Conservation (phyloP, 2,113 vertebrate genomes). For the Drymodes brunneopygia region DNA sequence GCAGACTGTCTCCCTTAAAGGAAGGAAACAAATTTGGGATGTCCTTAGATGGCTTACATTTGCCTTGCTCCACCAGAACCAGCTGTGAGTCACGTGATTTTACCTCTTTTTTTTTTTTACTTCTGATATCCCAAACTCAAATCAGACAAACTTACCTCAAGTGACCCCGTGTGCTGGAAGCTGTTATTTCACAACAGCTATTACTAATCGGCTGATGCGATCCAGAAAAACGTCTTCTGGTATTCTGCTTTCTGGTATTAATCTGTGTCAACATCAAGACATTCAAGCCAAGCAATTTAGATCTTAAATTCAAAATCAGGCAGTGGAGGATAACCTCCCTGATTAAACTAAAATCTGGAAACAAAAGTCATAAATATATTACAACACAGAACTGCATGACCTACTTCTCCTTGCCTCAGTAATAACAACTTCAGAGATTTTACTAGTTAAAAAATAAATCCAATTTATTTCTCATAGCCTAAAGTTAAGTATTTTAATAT, state of each 20-base stretch:
- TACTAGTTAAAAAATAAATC: not conserved
- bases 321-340: not conserved
- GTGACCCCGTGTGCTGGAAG: not conserved
- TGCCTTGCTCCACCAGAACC: not conserved
- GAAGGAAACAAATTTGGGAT: not conserved
- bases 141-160: not conserved
- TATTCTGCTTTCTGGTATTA: not conserved
- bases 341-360: not conserved
- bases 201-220: not conserved
- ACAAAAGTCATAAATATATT: not conserved
- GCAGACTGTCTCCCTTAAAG: not conserved
- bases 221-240: not conserved
- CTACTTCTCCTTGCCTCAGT: not conserved
- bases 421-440: not conserved
- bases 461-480: not conserved
- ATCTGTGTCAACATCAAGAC: not conserved
- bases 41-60: not conserved
- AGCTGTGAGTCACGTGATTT: not conserved
- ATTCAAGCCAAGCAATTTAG: not conserved
- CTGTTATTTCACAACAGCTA: not conserved
- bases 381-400: not conserved
- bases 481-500: constrained; percentile 5
- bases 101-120: not conserved
- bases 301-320: not conserved
- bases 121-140: not conserved